Evolutionary conservation across 2,113 vertebrate genomes (phyloP).

Genomic region (Catharus fuscescens): DNA sequence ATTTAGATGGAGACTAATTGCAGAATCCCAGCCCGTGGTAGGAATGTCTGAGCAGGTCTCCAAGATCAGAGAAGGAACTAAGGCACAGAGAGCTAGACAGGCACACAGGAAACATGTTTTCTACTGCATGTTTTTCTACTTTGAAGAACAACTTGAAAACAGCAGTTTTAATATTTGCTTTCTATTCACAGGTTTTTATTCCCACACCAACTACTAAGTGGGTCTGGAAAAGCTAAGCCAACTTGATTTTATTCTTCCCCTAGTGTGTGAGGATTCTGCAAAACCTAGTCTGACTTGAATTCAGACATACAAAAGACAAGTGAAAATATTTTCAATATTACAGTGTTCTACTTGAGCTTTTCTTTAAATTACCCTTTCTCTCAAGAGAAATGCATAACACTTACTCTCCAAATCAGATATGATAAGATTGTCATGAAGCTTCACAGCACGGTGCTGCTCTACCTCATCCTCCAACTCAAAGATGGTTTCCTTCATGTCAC

Average conservation of each 20-base stretch:
- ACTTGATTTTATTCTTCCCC: not conserved
- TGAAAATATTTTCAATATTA: not conserved
- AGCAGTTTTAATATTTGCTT: not conserved
- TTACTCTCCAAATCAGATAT: constrained; percentile 94
- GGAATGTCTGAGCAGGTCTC: constrained; percentile 45
- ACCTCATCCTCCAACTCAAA: constrained; percentile 97
- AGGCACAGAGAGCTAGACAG: not conserved
- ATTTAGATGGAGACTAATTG: constrained; percentile 12
- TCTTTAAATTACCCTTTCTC: not conserved
- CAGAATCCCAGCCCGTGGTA: not conserved
- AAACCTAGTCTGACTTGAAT: not conserved
- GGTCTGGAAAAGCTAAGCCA: constrained; percentile 14
- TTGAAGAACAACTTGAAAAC: constrained; percentile 25
- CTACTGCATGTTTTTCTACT: not conserved
- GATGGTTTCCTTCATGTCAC: constrained; percentile 96
- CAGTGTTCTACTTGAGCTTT: not conserved
- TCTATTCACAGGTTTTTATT: not conserved
- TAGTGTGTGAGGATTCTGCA: not conserved
- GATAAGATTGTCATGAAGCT: constrained; percentile 95
- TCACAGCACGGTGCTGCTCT: constrained; percentile 93
- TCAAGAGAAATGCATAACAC: constrained; percentile 14
- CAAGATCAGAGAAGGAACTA: constrained; percentile 13
- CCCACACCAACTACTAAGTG: not conserved
- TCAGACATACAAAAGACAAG: not conserved
- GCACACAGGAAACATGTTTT: not conserved